phyloP scores from a whole-genome alignment of 2,888 invertebrate genomes.

The Crioceris asparagi region DNA sequence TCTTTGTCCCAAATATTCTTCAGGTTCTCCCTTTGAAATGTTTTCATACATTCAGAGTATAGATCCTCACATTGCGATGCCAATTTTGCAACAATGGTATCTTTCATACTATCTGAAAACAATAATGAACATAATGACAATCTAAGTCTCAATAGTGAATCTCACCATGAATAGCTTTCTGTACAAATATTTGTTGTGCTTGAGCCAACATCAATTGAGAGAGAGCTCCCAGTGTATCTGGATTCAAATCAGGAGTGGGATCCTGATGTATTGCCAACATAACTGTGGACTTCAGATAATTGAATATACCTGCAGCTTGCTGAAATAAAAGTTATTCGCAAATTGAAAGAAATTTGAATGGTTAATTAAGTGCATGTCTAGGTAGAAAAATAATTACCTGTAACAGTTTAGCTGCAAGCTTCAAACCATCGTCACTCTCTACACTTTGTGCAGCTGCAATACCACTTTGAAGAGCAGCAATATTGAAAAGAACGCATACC shows the following conservation, averaged over 20 bases:
- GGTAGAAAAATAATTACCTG: conserved; percentile 47
- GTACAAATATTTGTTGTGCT: conserved; percentile 94
- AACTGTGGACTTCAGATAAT: conserved; percentile 69
- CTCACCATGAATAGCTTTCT: conserved; percentile 79
- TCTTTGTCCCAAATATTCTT: conserved; percentile 83
- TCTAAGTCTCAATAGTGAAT: not conserved
- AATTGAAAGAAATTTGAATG: not conserved
- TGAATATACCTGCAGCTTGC: conserved; percentile 85
- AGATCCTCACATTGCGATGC: conserved; percentile 88
- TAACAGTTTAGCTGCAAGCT: conserved; percentile 81
- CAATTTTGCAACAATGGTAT: conserved; percentile 81
- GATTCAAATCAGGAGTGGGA: conserved; percentile 89
- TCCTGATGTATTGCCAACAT: conserved; percentile 83
- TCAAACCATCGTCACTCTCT: conserved; percentile 88
- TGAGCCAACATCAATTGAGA: conserved; percentile 90
- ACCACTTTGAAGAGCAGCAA: conserved; percentile 85
- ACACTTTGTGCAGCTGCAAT: conserved; percentile 76
- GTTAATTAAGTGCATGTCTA: not conserved
- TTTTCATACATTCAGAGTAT: conserved; percentile 81
- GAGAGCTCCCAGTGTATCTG: conserved; percentile 82
- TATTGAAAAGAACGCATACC: conserved; percentile 91
- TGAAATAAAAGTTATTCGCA: conserved; percentile 31
- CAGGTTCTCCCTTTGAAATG: conserved; percentile 75
- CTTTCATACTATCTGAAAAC: conserved; percentile 82
- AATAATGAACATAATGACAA: not conserved